Conservation (phyloP, 2,113 vertebrate species). For the Lagopus muta region DNA sequence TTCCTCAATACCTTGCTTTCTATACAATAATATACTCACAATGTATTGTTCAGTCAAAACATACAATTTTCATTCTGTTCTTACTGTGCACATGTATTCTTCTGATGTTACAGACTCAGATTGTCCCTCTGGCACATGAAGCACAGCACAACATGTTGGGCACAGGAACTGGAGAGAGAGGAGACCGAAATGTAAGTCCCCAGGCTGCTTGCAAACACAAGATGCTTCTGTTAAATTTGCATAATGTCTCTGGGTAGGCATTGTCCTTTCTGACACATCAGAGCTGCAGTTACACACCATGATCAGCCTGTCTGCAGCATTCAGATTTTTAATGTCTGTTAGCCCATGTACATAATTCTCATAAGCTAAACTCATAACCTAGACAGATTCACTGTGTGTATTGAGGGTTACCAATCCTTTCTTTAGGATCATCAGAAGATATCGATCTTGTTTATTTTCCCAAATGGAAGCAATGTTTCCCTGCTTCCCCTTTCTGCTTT, state of each 20-base stretch:
- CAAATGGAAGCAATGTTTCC: not conserved
- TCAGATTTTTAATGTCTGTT: not conserved
- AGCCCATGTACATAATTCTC: not conserved
- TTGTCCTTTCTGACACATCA: not conserved
- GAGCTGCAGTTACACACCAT: not conserved
- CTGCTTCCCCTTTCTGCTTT: not conserved
- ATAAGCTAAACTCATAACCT: not conserved
- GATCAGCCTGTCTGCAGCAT: not conserved
- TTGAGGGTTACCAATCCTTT: not conserved
- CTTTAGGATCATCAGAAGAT: not conserved
- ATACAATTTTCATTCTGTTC: not conserved
- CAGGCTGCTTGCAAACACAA: not conserved
- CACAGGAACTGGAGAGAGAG: not conserved
- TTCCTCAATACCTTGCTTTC: not conserved
- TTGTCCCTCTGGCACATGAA: not conserved
- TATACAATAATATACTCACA: not conserved
- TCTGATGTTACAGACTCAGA: not conserved
- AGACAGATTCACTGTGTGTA: not conserved
- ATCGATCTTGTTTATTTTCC: not conserved
- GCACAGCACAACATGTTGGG: not conserved
- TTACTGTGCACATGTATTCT: not conserved
- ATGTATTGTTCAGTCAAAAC: not conserved
- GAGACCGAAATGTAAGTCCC: not conserved
- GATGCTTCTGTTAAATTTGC: not conserved
- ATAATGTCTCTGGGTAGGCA: not conserved